Percentiles rank a stretch among this genome's conserved stretches.
Conservation (phyloP, 1,140 invertebrate genomes). For the Drosophila kohkoa region DNA sequence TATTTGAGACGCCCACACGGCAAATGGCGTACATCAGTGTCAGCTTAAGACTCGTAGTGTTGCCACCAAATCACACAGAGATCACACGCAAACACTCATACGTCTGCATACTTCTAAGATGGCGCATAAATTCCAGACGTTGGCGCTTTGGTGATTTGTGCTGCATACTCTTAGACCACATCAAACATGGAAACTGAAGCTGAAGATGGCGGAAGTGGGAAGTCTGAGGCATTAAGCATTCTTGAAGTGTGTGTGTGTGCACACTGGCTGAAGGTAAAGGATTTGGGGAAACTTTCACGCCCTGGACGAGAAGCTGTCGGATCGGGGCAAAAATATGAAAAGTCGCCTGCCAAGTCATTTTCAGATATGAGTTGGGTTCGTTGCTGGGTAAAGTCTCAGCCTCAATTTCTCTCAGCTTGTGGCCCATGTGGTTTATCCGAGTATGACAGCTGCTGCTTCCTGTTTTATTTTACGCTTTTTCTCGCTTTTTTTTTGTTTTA, state of each 20-base stretch:
- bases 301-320: constrained; percentile 37
- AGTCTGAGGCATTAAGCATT: constrained; percentile 61
- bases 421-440: constrained; percentile 50
- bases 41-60: constrained; percentile 64
- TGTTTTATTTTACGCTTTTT: constrained; percentile 14
- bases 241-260: constrained; percentile 77
- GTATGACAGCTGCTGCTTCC: constrained; percentile 48
- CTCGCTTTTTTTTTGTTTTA: constrained; percentile 6
- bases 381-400: constrained; percentile 14
- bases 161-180: constrained; percentile 63
- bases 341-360: constrained; percentile 64
- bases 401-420: constrained; percentile 33
- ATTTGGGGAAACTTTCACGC: constrained; percentile 49
- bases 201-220: constrained; percentile 6
- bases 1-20: constrained; percentile 22
- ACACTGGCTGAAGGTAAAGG: constrained; percentile 64
- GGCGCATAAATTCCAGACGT: constrained; percentile 78
- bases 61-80: constrained; percentile 67
- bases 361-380: constrained; percentile 50
- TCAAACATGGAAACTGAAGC: constrained; percentile 56
- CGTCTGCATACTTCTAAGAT: constrained; percentile 36
- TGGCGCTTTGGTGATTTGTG: constrained; percentile 72
- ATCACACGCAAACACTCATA: constrained; percentile 52
- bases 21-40: constrained; percentile 75
- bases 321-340: constrained; percentile 65